Evolutionary conservation across 2,888 invertebrate genomes (phyloP), one percentile per base, ranked within the genome.

Genomic region (Drosophila tripunctata): DNA sequence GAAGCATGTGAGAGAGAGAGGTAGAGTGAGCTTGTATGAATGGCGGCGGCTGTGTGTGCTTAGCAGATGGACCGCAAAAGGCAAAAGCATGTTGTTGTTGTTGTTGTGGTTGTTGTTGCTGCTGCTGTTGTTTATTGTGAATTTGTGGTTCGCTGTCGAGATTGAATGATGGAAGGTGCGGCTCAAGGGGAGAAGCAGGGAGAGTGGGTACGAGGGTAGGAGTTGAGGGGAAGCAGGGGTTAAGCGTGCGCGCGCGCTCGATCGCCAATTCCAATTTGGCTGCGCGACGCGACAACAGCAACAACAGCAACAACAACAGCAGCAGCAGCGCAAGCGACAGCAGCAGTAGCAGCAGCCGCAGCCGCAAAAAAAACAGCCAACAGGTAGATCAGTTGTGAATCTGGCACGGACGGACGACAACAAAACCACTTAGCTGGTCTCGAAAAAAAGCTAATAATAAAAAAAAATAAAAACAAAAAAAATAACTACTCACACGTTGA

Each of bases 341-440:
- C 67, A 66, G 50, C 51, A n/a, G n/a, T n/a, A n/a, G n/a, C 75
- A 77, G 75, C 65, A 72, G 68, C 72, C n/a, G n/a, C n/a, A n/a
- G n/a, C n/a, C n/a, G n/a, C n/a, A n/a, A n/a, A 27, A 24, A 24
- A 72, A 62, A 60, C 58, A 65, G 63, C 73, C 17, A 79, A 76
- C 90, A 90, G 89, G 89, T 89, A 91, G 90, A 91, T 91, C 90
- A 91, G 91, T 91, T 90, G 90, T 90, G 90, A 90, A 89, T 90
- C 89, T 90, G 89, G 90, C 83, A 87, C 90, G 87, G 89, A 86
- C 82, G 80, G 87, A 89, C 81, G 56, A 80, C 75, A 83, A 86
- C 83, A 83, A n/a, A 83, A 83, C 70, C 70, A 84, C 57, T 84
- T 84, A 68, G 74, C 80, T 80, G 75, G 80, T 77, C 75, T 75